These are phyloP conservation scores for Pygoscelis antarcticus DNA, from an alignment of 2,113 vertebrate species.

Conservation along the genomic window DNA sequence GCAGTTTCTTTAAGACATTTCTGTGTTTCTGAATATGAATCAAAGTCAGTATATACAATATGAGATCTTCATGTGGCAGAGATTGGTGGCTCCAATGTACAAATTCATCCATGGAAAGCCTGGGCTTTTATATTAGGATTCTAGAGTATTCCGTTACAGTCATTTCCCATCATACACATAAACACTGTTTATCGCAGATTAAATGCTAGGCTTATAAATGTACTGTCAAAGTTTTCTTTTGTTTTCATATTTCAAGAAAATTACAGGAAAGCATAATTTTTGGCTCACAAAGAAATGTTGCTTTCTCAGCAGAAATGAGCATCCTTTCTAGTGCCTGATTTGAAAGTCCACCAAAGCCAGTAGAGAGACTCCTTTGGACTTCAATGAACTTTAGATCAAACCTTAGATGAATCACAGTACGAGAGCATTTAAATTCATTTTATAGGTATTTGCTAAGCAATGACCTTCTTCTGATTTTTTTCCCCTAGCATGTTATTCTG, in stretches of 20 bases:
- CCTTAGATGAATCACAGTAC: neutral
- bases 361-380: neutral
- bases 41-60: neutral
- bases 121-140: neutral
- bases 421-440: neutral
- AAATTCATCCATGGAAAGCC: neutral
- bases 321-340: neutral
- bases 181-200: neutral
- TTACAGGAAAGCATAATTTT: neutral
- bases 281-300: neutral
- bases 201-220: neutral
- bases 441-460: neutral
- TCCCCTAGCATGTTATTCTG: neutral
- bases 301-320: neutral
- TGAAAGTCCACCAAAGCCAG: neutral
- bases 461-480: neutral
- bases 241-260: neutral
- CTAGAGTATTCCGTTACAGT: neutral
- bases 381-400: neutral
- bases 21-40: neutral
- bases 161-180: neutral
- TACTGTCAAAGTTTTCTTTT: neutral
- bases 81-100: neutral
- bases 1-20: slow-evolving; percentile 2
- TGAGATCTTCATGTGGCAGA: neutral